Evolutionary conservation across 2,888 invertebrate genomes (phyloP).

Genomic region (Tenthredo distinguenda): DNA sequence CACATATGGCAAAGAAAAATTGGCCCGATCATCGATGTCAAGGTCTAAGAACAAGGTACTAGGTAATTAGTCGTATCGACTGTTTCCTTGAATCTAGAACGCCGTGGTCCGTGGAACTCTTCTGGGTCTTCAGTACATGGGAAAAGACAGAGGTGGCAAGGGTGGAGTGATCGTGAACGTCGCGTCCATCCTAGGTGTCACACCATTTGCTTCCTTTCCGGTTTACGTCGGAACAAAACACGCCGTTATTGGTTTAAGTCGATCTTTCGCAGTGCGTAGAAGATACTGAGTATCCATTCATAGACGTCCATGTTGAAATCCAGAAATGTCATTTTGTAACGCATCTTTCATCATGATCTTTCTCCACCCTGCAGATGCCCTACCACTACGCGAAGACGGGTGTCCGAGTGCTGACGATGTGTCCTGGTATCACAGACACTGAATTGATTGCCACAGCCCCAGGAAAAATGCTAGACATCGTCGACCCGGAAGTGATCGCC

Average conservation of each 20-base stretch:
- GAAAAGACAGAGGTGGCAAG: constrained; percentile 77
- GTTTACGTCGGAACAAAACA: constrained; percentile 83
- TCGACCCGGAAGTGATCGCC: constrained; percentile 64
- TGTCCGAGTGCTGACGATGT: constrained; percentile 71
- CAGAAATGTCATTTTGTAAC: not conserved
- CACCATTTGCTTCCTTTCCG: constrained; percentile 79
- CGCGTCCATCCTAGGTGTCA: constrained; percentile 82
- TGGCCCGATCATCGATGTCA: not conserved
- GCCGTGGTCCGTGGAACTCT: constrained; percentile 76
- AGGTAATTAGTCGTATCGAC: not conserved
- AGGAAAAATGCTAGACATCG: constrained; percentile 62
- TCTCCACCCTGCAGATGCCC: constrained; percentile 68
- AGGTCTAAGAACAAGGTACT: not conserved
- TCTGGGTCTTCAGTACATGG: constrained; percentile 78
- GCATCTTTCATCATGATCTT: not conserved
- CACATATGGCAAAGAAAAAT: too few relatives aligned
- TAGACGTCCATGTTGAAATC: not conserved
- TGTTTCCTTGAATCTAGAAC: constrained; percentile 70
- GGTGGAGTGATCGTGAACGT: constrained; percentile 85
- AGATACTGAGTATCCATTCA: not conserved
- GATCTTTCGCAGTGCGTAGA: constrained; percentile 69
- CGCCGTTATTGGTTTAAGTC: constrained; percentile 74
- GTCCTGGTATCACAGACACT: constrained; percentile 70
- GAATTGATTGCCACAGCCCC: constrained; percentile 62
- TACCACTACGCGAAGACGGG: constrained; percentile 73